phyloP scores from a whole-genome alignment of 2,113 vertebrate species.

The Pedionomus torquatus region DNA sequence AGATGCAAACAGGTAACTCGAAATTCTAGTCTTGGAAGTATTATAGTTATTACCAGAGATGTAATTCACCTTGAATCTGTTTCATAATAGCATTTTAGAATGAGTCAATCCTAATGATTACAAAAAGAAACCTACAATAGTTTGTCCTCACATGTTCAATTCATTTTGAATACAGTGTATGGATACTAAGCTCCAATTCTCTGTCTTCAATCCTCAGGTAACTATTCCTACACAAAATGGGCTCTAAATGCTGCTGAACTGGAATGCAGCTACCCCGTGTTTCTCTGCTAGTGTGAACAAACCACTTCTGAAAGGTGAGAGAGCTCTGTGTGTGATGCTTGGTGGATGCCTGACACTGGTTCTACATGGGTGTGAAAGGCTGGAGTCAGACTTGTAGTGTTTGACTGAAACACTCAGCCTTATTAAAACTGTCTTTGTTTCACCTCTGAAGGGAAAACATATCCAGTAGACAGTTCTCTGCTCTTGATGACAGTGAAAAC shows the following conservation, averaged over 20 bases:
- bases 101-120: background rate
- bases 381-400: background rate
- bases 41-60: background rate
- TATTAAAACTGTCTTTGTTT: background rate
- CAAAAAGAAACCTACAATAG: background rate
- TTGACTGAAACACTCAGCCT: background rate
- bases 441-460: background rate
- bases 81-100: background rate
- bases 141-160: background rate
- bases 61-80: background rate
- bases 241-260: background rate
- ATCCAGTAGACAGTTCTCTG: background rate
- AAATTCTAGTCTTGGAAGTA: background rate
- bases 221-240: background rate
- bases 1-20: background rate
- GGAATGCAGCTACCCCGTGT: background rate
- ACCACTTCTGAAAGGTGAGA: background rate
- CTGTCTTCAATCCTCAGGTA: background rate
- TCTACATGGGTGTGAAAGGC: rapidly evolving
- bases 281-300: background rate
- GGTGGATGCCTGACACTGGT: background rate
- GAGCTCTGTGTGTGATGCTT: background rate
- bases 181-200: background rate
- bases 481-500: background rate
- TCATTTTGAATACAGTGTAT: background rate